These are phyloP conservation scores for Nomia melanderi DNA, from an alignment of 1,140 invertebrate genomes.

Conservation along the genomic window DNA sequence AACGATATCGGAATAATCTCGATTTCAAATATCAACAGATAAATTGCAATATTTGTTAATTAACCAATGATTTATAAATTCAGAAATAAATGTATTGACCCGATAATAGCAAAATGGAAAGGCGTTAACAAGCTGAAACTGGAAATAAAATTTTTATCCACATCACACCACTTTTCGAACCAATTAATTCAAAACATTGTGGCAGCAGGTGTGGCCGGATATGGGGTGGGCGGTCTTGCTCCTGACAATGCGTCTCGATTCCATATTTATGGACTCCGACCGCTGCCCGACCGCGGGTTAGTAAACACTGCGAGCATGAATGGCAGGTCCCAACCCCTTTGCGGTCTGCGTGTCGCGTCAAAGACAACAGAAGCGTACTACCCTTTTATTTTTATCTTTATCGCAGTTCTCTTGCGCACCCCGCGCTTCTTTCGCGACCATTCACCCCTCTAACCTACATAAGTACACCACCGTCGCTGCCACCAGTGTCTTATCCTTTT, in stretches of 20 bases:
- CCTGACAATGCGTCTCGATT: background rate
- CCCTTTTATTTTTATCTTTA: conserved; percentile 1
- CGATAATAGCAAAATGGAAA: no score
- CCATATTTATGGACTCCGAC: background rate
- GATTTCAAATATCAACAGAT: no score
- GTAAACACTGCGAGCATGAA: conserved; percentile 1
- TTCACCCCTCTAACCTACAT: background rate
- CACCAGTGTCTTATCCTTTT: no score
- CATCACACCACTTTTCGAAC: no score
- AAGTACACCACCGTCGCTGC: no score
- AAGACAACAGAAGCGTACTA: background rate
- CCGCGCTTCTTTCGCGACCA: background rate
- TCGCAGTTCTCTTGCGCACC: background rate
- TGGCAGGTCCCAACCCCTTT: background rate
- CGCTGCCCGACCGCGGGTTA: background rate
- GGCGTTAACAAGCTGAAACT: no score
- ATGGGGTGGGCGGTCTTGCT: background rate
- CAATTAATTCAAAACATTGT: background rate
- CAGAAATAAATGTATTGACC: no score
- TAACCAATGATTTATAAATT: no score
- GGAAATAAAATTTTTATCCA: no score
- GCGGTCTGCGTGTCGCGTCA: background rate
- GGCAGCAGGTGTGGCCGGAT: background rate
- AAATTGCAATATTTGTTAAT: no score
- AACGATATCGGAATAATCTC: no score